phyloP scores from a whole-genome alignment of 2,113 vertebrate genomes.

The Pollachius pollachius region DNA sequence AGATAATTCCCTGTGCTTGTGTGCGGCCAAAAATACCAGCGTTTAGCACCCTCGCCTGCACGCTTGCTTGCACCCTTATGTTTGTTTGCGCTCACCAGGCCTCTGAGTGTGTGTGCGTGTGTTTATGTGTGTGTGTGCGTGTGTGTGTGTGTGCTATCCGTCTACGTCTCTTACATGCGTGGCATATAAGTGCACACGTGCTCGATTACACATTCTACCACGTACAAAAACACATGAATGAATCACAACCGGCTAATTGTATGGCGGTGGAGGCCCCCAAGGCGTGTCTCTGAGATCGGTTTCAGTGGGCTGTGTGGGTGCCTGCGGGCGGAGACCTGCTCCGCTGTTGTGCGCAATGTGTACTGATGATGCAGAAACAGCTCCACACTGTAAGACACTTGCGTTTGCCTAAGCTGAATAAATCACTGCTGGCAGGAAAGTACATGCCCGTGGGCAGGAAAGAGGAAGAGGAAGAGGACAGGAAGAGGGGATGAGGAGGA shows the following conservation, averaged over 20 bases:
- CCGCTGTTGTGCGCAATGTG: constrained; percentile 60
- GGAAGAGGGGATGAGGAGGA: constrained; percentile 8
- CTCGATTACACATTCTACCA: constrained; percentile 53
- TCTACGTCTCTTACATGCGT: constrained; percentile 3
- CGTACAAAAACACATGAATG: constrained; percentile 50
- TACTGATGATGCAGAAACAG: constrained; percentile 66
- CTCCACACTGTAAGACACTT: constrained; percentile 60
- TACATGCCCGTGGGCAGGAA: constrained; percentile 35
- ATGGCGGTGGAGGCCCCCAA: constrained; percentile 43
- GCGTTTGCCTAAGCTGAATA: constrained; percentile 72
- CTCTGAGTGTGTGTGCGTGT: not conserved
- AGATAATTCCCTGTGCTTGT: not conserved
- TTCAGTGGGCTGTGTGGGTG: constrained; percentile 57
- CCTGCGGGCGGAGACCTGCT: constrained; percentile 66
- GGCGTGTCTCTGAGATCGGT: constrained; percentile 58
- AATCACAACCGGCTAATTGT: constrained; percentile 56
- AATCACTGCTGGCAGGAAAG: constrained; percentile 64
- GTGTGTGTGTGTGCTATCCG: not conserved
- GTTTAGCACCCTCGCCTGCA: too few species aligned
- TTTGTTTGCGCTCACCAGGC: too few species aligned
- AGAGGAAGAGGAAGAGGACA: constrained; percentile 33
- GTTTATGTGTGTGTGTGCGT: not conserved
- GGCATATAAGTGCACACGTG: constrained; percentile 10
- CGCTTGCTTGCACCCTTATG: too few species aligned
- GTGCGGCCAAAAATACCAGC: too few species aligned